Evolutionary conservation across 92 coral and sea anemone species (phyloP), one percentile per base, ranked within the genome.

Genomic region (Epizoanthus fatuus): DNA sequence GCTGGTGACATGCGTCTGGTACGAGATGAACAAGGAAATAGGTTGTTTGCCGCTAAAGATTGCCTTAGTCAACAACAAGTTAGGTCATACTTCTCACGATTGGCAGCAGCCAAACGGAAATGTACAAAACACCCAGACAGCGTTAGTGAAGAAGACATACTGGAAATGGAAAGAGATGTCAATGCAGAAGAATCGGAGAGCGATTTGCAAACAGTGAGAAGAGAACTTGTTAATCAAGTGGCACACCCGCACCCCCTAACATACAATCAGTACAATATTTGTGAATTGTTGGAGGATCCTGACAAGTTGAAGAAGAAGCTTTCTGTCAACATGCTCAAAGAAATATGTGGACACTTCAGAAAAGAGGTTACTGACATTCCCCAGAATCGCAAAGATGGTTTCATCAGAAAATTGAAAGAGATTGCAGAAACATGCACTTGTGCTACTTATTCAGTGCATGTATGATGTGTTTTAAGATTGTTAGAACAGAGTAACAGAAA

Each of bases 81-180:
- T 15, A 83, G 81, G 86, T 85, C 91, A 16, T 93, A 68, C 60
- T 93, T 93, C 85, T 90, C 94, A 68, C 77, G 96, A 69, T 59
- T 64, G 80, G 84, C 92, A 10, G 72, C 72, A 19, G 68, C 75
- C 7, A 17, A 51, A 17, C 59, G 38, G 11, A 11, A 14, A 13
- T 54, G 15, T 13, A 64, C 44, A 2, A 60, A 59, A 37, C 72
- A 52, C 45, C 74, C 91, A 55, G 91, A 75, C 25, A 67, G 81
- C 52, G 49, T 86, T 20, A 77, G 29, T 3, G 85, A 86, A 49
- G 90, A 76, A 20, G 25, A 86, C 7, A 29, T 86, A 37, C 57
- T 7, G 16, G 81, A 86, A 54, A 0, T 69, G 13, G 75, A 86
- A 55, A 72, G 83, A 20, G 90, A 86, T 47, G 6, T 37, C 45